Conservation (phyloP, 2,113 vertebrate genomes). For the Calyptomena viridis region DNA sequence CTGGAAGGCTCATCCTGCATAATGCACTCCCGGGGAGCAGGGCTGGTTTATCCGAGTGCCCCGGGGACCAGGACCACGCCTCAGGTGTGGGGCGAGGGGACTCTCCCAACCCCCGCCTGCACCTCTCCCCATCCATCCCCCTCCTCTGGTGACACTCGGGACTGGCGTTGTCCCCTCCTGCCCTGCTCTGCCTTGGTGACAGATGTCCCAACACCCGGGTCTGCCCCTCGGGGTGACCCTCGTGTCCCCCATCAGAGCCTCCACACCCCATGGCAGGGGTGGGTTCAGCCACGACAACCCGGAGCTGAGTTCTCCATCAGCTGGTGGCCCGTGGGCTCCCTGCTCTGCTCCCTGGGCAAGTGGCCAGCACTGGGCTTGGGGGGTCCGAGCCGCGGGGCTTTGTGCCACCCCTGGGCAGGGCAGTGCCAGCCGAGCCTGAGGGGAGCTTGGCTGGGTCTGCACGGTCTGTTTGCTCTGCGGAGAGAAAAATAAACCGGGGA, state of each 20-base stretch:
- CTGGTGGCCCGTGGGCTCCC: background rate
- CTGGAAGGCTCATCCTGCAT: background rate
- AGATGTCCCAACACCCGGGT: background rate
- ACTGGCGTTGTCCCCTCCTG: background rate
- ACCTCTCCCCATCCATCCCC: background rate
- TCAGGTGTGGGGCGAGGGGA: too few species aligned
- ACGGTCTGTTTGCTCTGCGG: background rate
- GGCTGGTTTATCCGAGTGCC: background rate
- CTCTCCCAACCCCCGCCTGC: background rate
- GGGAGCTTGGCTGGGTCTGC: background rate
- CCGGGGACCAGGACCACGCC: background rate
- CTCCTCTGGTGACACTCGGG: background rate
- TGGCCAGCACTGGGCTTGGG: background rate
- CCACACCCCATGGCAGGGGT: background rate
- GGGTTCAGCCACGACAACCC: background rate
- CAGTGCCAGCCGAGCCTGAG: background rate
- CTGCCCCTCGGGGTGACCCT: background rate
- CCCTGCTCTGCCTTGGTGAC: background rate
- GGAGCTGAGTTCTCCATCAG: background rate
- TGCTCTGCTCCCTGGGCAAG: background rate
- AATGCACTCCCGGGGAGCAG: fast-evolving
- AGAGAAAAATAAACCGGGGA: background rate
- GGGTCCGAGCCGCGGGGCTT: fast-evolving
- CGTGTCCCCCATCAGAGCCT: background rate
- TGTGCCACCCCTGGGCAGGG: background rate